Conservation (phyloP, 2,888 invertebrate species). For the Beris morrisii region DNA sequence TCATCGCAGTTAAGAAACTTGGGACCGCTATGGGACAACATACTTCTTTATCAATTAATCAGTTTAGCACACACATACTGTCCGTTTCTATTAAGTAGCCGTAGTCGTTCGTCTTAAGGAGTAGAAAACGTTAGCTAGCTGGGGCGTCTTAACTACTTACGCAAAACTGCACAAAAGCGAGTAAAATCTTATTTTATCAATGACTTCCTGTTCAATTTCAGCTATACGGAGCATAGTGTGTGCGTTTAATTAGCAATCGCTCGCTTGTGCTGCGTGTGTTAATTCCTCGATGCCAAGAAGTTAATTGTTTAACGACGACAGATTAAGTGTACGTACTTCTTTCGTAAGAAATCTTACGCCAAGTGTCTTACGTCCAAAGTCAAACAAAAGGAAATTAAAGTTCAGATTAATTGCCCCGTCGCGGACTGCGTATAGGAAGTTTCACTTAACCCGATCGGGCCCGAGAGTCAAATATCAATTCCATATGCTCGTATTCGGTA, state of each 20-base stretch:
- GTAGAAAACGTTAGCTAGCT: background rate
- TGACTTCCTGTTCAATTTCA: slow-evolving; percentile 32
- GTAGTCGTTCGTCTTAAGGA: background rate
- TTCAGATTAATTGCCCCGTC: slow-evolving; percentile 38
- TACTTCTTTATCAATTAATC: slow-evolving; percentile 26
- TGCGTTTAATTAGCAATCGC: slow-evolving; percentile 18
- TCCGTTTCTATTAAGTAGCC: background rate
- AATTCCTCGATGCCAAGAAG: slow-evolving; percentile 12
- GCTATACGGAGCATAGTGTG: slow-evolving; percentile 5
- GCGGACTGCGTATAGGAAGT: slow-evolving; percentile 23
- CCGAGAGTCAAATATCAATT: slow-evolving; percentile 26
- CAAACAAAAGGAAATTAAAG: slow-evolving; percentile 36
- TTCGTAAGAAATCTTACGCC: slow-evolving; percentile 30
- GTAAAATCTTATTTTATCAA: slow-evolving; percentile 29
- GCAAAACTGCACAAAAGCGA: slow-evolving; percentile 14
- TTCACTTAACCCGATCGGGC: slow-evolving; percentile 23
- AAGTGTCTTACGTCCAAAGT: slow-evolving; percentile 5
- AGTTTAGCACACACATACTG: slow-evolving; percentile 18
- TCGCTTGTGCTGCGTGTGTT: slow-evolving; percentile 19
- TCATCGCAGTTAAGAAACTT: slow-evolving; percentile 23
- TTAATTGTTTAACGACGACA: slow-evolving; percentile 28
- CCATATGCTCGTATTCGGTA: slow-evolving; percentile 4
- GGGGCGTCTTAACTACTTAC: background rate
- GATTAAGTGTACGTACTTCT: background rate
- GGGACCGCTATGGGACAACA: slow-evolving; percentile 6